These are phyloP conservation scores for Schrankia costaestrigalis DNA, from an alignment of 2,888 invertebrate genomes.

Conservation along the genomic window DNA sequence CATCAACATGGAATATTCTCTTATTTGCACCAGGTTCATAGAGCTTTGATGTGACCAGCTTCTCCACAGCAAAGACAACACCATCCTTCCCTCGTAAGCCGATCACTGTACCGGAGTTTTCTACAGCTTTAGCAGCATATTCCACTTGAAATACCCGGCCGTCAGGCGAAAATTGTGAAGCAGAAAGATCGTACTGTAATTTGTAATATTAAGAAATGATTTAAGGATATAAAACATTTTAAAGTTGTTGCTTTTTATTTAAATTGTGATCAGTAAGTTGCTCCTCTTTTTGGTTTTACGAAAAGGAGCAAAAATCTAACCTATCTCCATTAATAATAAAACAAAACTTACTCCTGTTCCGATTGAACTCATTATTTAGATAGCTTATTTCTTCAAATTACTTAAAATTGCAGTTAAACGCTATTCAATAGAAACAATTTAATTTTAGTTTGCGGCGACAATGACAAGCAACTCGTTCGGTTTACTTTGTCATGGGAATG, in stretches of 20 bases:
- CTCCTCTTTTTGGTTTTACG: no score
- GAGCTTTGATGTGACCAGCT: conserved; percentile 95
- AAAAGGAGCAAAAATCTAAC: no score
- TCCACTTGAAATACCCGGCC: conserved; percentile 99
- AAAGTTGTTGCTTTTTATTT: no score
- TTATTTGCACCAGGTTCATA: conserved; percentile 96
- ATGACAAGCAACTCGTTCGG: conserved; percentile 60
- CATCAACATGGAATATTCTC: conserved; percentile 95
- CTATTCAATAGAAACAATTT: conserved; percentile 4
- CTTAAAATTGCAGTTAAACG: background rate
- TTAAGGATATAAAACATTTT: no score
- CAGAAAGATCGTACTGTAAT: conserved; percentile 98
- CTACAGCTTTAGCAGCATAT: conserved; percentile 99
- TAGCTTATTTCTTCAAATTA: conserved; percentile 21
- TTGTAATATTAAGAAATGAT: conserved; percentile 22
- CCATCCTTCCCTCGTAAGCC: conserved; percentile 97
- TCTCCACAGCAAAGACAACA: conserved; percentile 98
- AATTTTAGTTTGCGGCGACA: conserved; percentile 43
- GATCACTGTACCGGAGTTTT: conserved; percentile 98
- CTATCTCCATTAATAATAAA: no score
- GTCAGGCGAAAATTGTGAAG: conserved; percentile 99
- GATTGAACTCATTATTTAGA: conserved; percentile 92
- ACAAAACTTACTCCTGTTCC: conserved; percentile 94
- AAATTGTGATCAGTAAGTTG: no score
- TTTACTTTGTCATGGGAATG: conserved; percentile 32